These are phyloP conservation scores for Thecophora atra DNA, from an alignment of 2,888 invertebrate species.

Conservation along the genomic window DNA sequence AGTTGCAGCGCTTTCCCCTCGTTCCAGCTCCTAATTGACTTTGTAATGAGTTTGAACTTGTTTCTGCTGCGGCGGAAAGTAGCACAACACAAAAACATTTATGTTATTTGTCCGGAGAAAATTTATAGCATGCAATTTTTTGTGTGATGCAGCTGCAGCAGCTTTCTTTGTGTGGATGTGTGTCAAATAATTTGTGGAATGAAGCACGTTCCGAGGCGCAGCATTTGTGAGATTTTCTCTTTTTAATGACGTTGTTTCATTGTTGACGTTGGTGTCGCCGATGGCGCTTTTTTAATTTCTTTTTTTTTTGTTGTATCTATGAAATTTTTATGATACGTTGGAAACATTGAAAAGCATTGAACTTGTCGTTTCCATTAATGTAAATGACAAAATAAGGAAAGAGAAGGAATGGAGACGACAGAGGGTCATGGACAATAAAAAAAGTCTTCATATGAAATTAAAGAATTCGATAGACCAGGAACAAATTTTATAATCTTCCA, in stretches of 20 bases:
- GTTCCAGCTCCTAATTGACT: constrained; percentile 22
- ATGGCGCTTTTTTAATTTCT: not conserved
- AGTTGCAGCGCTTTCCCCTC: too few relatives aligned
- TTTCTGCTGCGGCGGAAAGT: constrained; percentile 7
- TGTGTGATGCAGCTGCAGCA: not conserved
- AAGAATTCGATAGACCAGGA: too few relatives aligned
- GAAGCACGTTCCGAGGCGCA: not conserved
- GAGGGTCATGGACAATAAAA: too few relatives aligned
- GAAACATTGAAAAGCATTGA: not conserved
- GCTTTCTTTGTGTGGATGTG: constrained; percentile 13
- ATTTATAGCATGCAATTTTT: constrained; percentile 25
- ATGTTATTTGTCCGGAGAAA: not conserved
- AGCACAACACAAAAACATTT: constrained; percentile 3
- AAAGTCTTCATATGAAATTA: too few relatives aligned
- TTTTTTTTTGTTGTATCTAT: not conserved
- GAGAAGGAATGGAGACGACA: too few relatives aligned
- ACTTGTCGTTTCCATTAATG: not conserved
- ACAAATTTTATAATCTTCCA: too few relatives aligned
- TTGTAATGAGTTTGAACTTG: constrained; percentile 33
- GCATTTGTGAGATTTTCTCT: constrained; percentile 6
- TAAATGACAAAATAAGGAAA: not conserved
- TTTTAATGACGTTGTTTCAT: constrained; percentile 2
- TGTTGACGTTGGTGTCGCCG: not conserved
- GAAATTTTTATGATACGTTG: not conserved
- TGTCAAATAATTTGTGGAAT: constrained; percentile 7